A percentile compares a stretch with the other conserved stretches of the same genome.
Evolutionary conservation across 2,797 vertebrate species (phyloP).

Genomic region (Natrix natrix): DNA sequence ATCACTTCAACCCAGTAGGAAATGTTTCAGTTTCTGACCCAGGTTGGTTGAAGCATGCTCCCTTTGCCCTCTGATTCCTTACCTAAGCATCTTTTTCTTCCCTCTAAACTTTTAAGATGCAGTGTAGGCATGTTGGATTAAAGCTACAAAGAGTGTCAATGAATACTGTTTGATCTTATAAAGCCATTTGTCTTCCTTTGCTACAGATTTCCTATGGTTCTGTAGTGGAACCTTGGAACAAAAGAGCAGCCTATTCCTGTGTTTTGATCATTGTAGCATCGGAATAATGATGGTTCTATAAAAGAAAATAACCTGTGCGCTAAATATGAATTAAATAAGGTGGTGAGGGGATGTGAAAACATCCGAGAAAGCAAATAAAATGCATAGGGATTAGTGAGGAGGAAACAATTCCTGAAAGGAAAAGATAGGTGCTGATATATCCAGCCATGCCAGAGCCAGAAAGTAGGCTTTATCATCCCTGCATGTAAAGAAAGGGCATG

Average conservation of each 20-base stretch:
- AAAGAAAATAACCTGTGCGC: not conserved
- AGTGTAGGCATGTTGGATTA: not conserved
- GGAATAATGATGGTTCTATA: not conserved
- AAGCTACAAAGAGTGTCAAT: not conserved
- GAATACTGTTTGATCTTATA: not conserved
- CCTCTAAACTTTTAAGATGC: not conserved
- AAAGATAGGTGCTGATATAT: not conserved
- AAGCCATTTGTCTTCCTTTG: not conserved
- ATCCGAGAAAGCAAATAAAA: not conserved
- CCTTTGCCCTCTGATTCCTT: not conserved
- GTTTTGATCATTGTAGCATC: not conserved
- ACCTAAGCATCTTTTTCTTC: not conserved
- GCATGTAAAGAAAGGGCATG: not conserved
- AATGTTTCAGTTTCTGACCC: not conserved
- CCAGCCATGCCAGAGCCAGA: not conserved
- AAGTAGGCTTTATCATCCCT: not conserved
- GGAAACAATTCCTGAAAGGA: not conserved
- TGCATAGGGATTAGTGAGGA: not conserved
- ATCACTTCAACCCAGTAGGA: not conserved
- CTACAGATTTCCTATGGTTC: not conserved
- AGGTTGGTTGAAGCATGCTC: not conserved
- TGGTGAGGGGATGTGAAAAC: not conserved
- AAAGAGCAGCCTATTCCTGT: not conserved
- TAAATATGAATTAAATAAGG: not conserved
- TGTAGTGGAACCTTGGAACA: not conserved